Evolutionary conservation across 35 echinoderm and acorn worm genomes (phyloP).

Genomic region (Lytechinus pictus): DNA sequence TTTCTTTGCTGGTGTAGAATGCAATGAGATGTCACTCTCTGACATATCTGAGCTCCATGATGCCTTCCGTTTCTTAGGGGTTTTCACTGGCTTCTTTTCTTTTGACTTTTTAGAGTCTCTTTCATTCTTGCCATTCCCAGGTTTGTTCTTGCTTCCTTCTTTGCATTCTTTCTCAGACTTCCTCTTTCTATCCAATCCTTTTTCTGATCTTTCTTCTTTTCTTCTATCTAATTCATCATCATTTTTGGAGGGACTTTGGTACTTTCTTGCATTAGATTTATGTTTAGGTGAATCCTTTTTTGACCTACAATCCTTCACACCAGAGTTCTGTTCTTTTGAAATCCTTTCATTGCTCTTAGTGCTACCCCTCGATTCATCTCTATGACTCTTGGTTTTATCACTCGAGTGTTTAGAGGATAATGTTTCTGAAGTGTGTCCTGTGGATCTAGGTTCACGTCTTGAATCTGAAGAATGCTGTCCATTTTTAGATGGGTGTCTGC

Average conservation of each 20-base stretch:
- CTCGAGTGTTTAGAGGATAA: constrained; percentile 31
- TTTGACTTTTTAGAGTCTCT: constrained; percentile 47
- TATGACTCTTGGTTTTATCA: neutral
- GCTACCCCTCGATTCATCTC: neutral
- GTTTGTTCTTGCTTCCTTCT: constrained; percentile 8
- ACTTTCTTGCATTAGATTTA: constrained; percentile 8
- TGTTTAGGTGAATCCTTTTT: neutral
- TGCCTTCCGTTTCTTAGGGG: constrained; percentile 53
- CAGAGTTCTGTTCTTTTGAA: neutral
- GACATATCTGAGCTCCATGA: constrained; percentile 32
- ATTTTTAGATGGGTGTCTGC: constrained; percentile 36
- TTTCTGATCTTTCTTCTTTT: constrained; percentile 20
- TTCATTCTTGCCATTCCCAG: neutral
- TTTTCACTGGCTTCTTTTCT: constrained; percentile 39
- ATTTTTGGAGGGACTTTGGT: neutral
- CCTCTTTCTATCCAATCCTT: neutral
- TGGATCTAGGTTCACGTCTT: constrained; percentile 23
- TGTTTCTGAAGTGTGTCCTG: neutral
- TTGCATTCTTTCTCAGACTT: neutral
- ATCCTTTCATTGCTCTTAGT: neutral
- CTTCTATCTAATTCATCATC: constrained; percentile 7
- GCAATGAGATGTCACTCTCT: constrained; percentile 36
- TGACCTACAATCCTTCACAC: neutral
- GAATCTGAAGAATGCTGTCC: neutral
- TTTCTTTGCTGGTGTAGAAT: constrained; percentile 54